Evolutionary conservation across 2,113 vertebrate species (phyloP).

Genomic region (Emydura subglobosa): DNA sequence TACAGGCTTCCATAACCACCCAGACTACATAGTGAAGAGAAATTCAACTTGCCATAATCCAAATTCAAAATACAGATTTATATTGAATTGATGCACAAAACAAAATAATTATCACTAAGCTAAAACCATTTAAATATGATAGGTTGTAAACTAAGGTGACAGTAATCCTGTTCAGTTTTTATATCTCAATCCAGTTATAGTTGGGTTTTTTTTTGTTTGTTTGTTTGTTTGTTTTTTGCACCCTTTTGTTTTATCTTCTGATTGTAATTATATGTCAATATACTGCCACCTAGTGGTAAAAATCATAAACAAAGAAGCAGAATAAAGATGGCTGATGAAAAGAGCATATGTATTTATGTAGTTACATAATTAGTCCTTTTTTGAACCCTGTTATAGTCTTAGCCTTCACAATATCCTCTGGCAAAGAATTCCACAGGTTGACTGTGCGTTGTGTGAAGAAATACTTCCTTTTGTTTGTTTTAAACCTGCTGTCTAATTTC

Average conservation of each 20-base stretch:
- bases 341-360: too few relatives aligned
- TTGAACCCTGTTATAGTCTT: too few relatives aligned
- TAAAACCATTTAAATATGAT: neutral
- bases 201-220: neutral
- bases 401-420: too few relatives aligned
- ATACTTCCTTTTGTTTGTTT: too few relatives aligned
- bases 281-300: conserved; percentile 71
- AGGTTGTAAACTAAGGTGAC: conserved; percentile 3
- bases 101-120: neutral
- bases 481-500: too few relatives aligned
- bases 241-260: conserved; percentile 45
- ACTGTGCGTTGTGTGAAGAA: too few relatives aligned
- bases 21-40: neutral
- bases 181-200: neutral
- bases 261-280: conserved; percentile 32
- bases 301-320: conserved; percentile 4
- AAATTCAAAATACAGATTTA: neutral
- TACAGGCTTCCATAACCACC: neutral
- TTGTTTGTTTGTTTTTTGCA: neutral
- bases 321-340: neutral
- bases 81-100: neutral
- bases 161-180: neutral
- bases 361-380: too few relatives aligned
- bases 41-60: neutral
- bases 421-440: too few relatives aligned